phyloP scores from a whole-genome alignment of 2,113 vertebrate species.

The Gymnogyps californianus region DNA sequence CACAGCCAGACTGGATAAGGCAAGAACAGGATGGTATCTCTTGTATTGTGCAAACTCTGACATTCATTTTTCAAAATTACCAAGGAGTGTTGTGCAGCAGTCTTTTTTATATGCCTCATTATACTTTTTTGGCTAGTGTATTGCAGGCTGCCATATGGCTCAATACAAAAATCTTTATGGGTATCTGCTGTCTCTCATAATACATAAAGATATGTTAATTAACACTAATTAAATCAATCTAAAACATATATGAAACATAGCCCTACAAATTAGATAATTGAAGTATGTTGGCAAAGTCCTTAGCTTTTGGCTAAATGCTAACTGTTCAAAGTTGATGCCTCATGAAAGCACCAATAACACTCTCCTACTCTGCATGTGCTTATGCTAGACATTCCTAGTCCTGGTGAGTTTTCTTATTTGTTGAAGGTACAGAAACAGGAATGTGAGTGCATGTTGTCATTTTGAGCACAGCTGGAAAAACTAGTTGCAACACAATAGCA shows the following conservation, averaged over 20 bases:
- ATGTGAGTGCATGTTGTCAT: neutral
- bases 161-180: constrained; percentile 37
- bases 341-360: neutral
- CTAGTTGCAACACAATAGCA: neutral
- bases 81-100: constrained; percentile 17
- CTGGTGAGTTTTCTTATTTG: neutral
- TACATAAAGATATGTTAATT: constrained; percentile 15
- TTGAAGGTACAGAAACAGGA: neutral
- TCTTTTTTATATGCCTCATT: constrained; percentile 19
- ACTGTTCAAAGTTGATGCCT: neutral
- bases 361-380: neutral
- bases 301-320: neutral
- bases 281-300: neutral
- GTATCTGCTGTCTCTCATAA: constrained; percentile 50
- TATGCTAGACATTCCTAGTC: neutral
- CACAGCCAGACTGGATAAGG: neutral
- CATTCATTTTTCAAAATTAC: constrained; percentile 29
- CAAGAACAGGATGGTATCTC: neutral
- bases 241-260: neutral
- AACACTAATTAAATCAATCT: constrained; percentile 16
- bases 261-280: constrained; percentile 10
- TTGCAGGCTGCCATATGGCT: constrained; percentile 33
- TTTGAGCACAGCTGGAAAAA: neutral
- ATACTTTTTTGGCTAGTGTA: constrained; percentile 34
- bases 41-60: constrained; percentile 5